Percentiles rank a stretch among this genome's conserved stretches.
Conservation (phyloP, 2,888 invertebrate genomes). For the Hypercompe scribonia region DNA sequence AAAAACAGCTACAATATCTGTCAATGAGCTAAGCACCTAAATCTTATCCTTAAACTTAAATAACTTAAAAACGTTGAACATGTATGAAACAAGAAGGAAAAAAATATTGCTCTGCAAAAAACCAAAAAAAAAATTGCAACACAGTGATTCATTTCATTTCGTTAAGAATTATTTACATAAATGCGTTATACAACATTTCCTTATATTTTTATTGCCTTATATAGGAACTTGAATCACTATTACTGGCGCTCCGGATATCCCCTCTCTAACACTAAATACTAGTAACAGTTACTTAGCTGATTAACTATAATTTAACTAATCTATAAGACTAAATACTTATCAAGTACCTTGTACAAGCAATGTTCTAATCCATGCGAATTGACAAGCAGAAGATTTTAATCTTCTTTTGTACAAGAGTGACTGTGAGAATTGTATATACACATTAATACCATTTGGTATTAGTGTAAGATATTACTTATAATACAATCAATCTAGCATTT, state of each 20-base stretch:
- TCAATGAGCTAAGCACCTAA: constrained; percentile 13
- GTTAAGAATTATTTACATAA: background rate
- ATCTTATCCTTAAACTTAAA: too few relatives aligned
- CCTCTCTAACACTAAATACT: background rate
- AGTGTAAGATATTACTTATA: too few relatives aligned
- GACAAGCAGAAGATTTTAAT: background rate
- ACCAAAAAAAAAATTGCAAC: background rate
- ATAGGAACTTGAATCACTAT: background rate
- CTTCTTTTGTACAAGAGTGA: background rate
- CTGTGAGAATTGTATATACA: background rate
- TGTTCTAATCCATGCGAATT: background rate
- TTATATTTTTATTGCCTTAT: background rate
- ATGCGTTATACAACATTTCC: background rate
- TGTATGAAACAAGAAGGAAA: background rate
- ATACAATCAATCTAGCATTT: too few relatives aligned
- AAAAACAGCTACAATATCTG: constrained; percentile 17
- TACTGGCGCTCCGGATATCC: background rate
- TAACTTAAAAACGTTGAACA: too few relatives aligned
- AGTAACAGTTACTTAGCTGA: background rate
- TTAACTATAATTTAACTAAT: background rate
- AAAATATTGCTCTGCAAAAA: background rate
- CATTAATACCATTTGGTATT: too few relatives aligned
- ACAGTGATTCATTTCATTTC: background rate
- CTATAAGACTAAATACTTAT: background rate
- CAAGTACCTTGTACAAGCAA: background rate